Conservation (phyloP, 2,888 invertebrate species). For the Trypoxylon attenuatum region DNA sequence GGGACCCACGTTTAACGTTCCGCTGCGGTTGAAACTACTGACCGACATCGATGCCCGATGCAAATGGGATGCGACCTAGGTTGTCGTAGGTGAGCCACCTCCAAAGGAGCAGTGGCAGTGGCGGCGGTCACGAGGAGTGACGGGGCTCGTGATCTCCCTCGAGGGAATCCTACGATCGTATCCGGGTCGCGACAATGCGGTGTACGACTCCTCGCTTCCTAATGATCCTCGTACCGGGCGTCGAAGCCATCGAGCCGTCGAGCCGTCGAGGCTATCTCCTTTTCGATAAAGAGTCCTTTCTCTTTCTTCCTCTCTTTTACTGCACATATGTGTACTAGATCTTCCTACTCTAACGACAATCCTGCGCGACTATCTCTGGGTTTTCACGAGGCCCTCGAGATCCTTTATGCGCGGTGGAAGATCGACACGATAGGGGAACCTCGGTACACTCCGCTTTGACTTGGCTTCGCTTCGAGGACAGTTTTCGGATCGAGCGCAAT, state of each 20-base stretch:
- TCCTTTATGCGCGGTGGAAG: too few species aligned
- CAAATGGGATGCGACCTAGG: slow-evolving; percentile 25
- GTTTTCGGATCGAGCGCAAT: too few species aligned
- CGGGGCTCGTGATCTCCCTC: slow-evolving; percentile 57
- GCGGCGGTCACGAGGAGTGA: slow-evolving; percentile 59
- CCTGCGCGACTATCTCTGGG: too few species aligned
- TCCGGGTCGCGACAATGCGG: slow-evolving; percentile 62
- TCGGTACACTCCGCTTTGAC: too few species aligned
- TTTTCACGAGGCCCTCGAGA: too few species aligned
- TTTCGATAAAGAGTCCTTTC: slow-evolving; percentile 8
- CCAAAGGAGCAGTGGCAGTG: too few species aligned
- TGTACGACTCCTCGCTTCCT: slow-evolving; percentile 35
- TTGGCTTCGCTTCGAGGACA: too few species aligned
- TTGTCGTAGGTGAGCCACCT: slow-evolving; percentile 51
- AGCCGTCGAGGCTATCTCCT: slow-evolving; percentile 7
- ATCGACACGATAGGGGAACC: too few species aligned
- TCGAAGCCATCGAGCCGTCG: slow-evolving; percentile 27
- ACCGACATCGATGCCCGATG: slow-evolving; percentile 36
- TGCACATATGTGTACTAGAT: not conserved
- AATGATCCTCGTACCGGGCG: slow-evolving; percentile 55
- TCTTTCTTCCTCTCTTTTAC: too few species aligned
- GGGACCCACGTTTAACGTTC: not conserved
- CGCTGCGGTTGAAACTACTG: slow-evolving; percentile 44
- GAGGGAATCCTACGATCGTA: slow-evolving; percentile 57
- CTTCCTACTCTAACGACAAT: not conserved